A percentile compares a stretch with the other conserved stretches of the same genome.
Evolutionary conservation across 2,888 invertebrate genomes (phyloP).

Genomic region (Iselma pallidipennis): DNA sequence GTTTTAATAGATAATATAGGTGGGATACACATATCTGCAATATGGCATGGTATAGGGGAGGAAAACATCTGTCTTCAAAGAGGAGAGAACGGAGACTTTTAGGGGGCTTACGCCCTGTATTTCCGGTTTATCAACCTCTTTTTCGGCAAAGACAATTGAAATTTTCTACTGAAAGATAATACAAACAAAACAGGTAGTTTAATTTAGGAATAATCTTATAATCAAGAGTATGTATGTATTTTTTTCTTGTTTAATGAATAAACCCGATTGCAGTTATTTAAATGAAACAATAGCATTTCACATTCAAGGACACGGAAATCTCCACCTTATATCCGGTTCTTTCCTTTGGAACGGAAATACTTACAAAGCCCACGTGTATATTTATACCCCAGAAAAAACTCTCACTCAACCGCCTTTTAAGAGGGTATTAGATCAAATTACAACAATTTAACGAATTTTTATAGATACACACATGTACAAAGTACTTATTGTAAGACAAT

Average conservation of each 20-base stretch:
- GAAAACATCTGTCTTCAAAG: constrained; percentile 35
- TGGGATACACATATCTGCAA: constrained; percentile 33
- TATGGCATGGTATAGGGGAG: constrained; percentile 37
- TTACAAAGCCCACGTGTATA: constrained; percentile 33
- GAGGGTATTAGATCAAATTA: constrained; percentile 15
- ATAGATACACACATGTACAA: too few species aligned
- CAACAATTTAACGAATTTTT: constrained; percentile 9
- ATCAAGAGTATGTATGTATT: too few species aligned
- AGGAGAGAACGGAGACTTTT: background rate
- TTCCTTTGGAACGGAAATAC: constrained; percentile 32
- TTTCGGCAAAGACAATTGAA: background rate
- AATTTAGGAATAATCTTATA: too few species aligned
- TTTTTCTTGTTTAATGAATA: background rate
- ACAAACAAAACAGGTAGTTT: too few species aligned
- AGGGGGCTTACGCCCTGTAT: constrained; percentile 31
- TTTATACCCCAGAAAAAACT: constrained; percentile 28
- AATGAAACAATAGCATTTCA: constrained; percentile 8
- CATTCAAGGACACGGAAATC: constrained; percentile 23
- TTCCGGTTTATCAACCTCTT: constrained; percentile 34
- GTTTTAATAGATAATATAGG: background rate
- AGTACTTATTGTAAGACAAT: too few species aligned
- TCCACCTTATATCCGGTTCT: constrained; percentile 44
- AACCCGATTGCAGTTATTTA: background rate
- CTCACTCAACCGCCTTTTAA: constrained; percentile 1
- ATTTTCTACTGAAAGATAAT: too few species aligned